A percentile compares a stretch with the other conserved stretches of the same genome.
These are phyloP conservation scores for Gnathonemus longibarbis DNA, from an alignment of 2,113 vertebrate species.

Conservation along the genomic window DNA sequence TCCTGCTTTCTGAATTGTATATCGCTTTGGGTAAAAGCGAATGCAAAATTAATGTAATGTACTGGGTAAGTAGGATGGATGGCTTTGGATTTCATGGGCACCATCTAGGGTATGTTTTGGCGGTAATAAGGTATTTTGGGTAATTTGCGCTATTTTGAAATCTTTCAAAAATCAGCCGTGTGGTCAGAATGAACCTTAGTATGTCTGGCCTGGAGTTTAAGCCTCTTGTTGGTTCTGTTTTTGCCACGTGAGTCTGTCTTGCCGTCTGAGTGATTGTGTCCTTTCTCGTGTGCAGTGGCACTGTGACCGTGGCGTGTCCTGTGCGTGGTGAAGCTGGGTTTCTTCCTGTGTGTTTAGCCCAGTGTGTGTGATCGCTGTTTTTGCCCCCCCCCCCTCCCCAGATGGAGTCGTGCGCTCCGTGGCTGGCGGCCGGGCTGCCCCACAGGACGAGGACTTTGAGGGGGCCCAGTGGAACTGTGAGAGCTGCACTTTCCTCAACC, in stretches of 20 bases:
- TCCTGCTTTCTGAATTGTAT: neutral
- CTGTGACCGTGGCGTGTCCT: neutral
- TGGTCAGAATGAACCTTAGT: neutral
- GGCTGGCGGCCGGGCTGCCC: conserved; percentile 51
- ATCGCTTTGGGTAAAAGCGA: neutral
- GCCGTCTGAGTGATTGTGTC: neutral
- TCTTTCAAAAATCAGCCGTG: neutral
- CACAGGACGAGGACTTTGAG: conserved; percentile 94
- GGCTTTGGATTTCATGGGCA: neutral
- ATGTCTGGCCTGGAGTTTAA: neutral
- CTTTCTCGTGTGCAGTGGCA: neutral
- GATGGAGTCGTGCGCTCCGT: conserved; percentile 54
- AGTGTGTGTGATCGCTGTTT: neutral
- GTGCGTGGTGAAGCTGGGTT: neutral
- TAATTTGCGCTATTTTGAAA: neutral
- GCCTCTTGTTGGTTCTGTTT: neutral
- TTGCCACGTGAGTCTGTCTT: neutral
- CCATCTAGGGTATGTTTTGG: neutral
- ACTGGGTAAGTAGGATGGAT: neutral
- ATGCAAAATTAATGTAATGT: neutral
- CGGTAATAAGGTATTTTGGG: too few relatives aligned
- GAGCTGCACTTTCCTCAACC: conserved; percentile 98
- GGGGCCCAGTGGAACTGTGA: conserved; percentile 97
- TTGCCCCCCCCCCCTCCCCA: conserved; percentile 25
- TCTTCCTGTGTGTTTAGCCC: neutral